Evolutionary conservation across 2,888 invertebrate species (phyloP).

Genomic region (Chrysolina oricalcia): DNA sequence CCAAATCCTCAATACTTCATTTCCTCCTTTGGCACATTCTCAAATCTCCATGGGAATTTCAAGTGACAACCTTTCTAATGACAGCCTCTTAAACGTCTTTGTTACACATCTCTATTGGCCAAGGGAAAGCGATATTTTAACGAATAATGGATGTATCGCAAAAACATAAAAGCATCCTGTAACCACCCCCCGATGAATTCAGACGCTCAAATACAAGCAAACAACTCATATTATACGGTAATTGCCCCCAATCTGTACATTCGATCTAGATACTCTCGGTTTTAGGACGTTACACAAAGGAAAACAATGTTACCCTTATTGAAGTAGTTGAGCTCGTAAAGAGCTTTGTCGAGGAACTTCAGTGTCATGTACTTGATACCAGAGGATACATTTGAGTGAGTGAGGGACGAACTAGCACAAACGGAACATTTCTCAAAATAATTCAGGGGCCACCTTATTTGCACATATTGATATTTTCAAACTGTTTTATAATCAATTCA

Average conservation of each 20-base stretch:
- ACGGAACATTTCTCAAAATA: no score
- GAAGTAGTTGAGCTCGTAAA: conserved; percentile 14
- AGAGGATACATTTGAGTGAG: neutral
- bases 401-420: neutral
- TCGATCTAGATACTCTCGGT: conserved; percentile 37
- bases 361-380: conserved; percentile 14
- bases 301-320: conserved; percentile 12
- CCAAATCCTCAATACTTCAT: neutral
- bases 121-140: conserved; percentile 22
- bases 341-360: conserved; percentile 9
- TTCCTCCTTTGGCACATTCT: neutral
- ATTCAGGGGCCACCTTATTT: no score
- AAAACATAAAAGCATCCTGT: conserved; percentile 24
- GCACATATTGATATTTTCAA: no score
- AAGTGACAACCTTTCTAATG: neutral
- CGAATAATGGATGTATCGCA: conserved; percentile 12
- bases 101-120: conserved; percentile 1
- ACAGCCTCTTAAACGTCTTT: neutral
- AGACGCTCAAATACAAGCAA: conserved; percentile 37
- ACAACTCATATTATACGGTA: conserved; percentile 57
- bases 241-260: conserved; percentile 57
- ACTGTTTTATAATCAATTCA: no score
- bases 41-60: neutral
- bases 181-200: conserved; percentile 28
- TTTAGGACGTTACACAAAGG: conserved; percentile 25